A percentile compares a stretch with the other conserved stretches of the same genome.
Conservation (phyloP, 1,140 invertebrate species). For the Wasmannia auropunctata region DNA sequence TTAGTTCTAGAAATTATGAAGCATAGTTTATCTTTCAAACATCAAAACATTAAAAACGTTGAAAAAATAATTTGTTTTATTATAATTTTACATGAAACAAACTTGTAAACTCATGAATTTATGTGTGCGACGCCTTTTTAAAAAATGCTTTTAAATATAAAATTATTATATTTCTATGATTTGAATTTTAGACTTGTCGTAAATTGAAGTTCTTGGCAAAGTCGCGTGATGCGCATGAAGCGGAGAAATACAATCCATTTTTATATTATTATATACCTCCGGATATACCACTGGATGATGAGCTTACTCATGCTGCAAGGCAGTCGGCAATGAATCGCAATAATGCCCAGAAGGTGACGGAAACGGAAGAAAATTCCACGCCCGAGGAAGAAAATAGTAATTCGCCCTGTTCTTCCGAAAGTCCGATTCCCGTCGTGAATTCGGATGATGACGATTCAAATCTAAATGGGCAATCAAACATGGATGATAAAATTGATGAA, state of each 20-base stretch:
- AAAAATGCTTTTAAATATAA: not conserved
- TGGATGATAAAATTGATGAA: not conserved
- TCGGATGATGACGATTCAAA: not conserved
- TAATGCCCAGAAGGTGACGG: not conserved
- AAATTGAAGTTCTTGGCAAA: too few species aligned
- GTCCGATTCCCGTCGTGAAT: not conserved
- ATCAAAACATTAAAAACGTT: not conserved
- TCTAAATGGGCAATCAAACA: not conserved
- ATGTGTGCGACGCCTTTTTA: not conserved
- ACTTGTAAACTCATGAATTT: not conserved
- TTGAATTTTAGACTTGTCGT: conserved; percentile 45
- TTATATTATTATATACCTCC: conserved; percentile 86
- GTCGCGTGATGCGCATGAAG: conserved; percentile 63
- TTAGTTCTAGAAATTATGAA: not conserved
- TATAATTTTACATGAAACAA: not conserved
- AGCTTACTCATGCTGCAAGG: conserved; percentile 77
- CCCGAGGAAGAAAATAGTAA: conserved; percentile 26
- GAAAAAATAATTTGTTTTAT: not conserved
- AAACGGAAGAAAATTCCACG: not conserved
- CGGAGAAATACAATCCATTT: conserved; percentile 83
- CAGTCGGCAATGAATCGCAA: conserved; percentile 60
- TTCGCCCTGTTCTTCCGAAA: not conserved
- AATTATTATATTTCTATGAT: conserved; percentile 13
- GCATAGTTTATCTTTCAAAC: not conserved
- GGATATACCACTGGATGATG: conserved; percentile 82